Evolutionary conservation across 2,888 invertebrate genomes (phyloP).

Genomic region (Tipula unca): DNA sequence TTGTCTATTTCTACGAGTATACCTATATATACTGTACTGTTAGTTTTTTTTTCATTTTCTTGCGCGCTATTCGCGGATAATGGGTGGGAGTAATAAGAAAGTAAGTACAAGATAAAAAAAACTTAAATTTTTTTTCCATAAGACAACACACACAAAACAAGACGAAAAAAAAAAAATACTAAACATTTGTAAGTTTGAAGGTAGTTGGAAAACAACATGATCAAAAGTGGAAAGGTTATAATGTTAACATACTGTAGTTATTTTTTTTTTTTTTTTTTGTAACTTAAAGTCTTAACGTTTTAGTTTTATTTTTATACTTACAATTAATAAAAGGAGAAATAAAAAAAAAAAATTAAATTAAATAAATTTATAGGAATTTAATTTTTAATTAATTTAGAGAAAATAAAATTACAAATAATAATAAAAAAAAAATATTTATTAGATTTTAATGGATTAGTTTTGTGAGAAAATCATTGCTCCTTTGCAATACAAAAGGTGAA

Average conservation of each 20-base stretch:
- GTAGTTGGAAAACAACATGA: constrained; percentile 14
- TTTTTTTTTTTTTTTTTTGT: not conserved
- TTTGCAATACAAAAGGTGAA: not conserved
- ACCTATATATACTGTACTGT: not conserved
- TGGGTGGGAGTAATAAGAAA: not conserved
- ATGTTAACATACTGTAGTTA: not conserved
- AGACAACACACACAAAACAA: not conserved
- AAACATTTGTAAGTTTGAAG: constrained; percentile 14
- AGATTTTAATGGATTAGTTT: constrained; percentile 14
- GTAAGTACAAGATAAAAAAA: not conserved
- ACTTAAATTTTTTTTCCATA: not conserved
- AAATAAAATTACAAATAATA: not conserved
- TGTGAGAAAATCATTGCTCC: not conserved
- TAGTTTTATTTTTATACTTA: constrained; percentile 1
- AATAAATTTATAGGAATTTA: constrained; percentile 8
- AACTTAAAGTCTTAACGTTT: not conserved
- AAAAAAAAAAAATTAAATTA: not conserved
- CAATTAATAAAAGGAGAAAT: not conserved
- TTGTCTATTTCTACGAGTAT: not conserved
- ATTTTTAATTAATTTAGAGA: constrained; percentile 8
- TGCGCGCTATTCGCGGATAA: not conserved
- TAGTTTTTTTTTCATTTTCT: not conserved
- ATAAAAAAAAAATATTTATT: not conserved
- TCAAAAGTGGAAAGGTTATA: constrained; percentile 14
- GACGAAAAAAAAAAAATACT: not conserved